Evolutionary conservation across 1,140 invertebrate genomes (phyloP), one percentile per base, ranked within the genome.

Genomic region (Hirudo medicinalis): DNA sequence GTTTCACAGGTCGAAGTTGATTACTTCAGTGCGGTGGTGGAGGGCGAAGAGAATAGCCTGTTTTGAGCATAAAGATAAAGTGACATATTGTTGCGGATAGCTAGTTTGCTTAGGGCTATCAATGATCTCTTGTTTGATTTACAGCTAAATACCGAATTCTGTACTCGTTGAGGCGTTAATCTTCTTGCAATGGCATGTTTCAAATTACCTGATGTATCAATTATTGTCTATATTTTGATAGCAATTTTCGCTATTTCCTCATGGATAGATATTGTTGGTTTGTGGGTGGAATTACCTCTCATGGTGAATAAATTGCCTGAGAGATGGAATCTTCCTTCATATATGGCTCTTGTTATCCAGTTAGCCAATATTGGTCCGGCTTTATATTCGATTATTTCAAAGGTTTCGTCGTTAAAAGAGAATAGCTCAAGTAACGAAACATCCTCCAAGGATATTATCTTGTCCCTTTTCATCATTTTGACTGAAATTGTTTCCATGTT

Each of bases 191-290:
- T 49, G 43, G 43, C 43, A 15, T 49, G 43, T 49, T 49, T 49
- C 43, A 49, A 49, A 49, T 49, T 49, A 17, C 43, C 43, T 49
- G 43, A 49, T 13, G 43, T 49, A 49, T 49, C 43, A 9, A 49
- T 49, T 49, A 49, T 49, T 49, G 43, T 49, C 43, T 49, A 49
- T 17, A 49, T 49, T 49, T 49, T 70, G 15, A 49, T 70, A 19
- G 27, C 49, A 25, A 17, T 70, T 3, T 92, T 92, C 82, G 91
- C 91, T 40, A 85, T 92, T 22, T 88, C 89, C 75, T 87, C 91
- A n/a, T 94, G 91, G 91, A 83, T 93, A 70, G 87, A 88, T 25
- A 86, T 93, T 29, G 93, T 91, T 80, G 90, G 90, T 3, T 85
- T 92, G 70, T 94, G 88, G 81, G 88, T 92, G 49, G 90, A 94